phyloP scores from a whole-genome alignment of 1,140 invertebrate genomes.

The Teleogryllus occipitalis region DNA sequence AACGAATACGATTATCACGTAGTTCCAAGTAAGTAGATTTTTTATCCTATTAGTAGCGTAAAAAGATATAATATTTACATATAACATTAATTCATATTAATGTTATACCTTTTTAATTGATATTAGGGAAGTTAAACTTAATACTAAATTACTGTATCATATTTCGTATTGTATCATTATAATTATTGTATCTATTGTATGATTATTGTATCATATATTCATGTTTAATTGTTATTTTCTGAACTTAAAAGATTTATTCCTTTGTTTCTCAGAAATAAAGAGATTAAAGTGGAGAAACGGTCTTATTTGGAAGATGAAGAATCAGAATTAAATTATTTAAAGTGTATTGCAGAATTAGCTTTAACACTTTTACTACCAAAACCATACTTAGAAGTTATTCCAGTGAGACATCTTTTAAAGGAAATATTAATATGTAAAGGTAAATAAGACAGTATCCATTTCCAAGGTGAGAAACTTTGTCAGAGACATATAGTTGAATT shows the following conservation, averaged over 20 bases:
- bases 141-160: too few relatives aligned
- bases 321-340: slow-evolving; percentile 69
- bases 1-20: slow-evolving; percentile 69
- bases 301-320: slow-evolving; percentile 63
- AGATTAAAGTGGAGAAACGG: slow-evolving; percentile 43
- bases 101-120: too few relatives aligned
- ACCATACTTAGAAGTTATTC: slow-evolving; percentile 61
- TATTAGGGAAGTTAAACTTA: too few relatives aligned
- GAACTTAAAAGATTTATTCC: too few relatives aligned
- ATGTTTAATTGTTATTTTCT: too few relatives aligned
- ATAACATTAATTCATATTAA: too few relatives aligned
- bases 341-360: slow-evolving; percentile 71
- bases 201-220: too few relatives aligned
- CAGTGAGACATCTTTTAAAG: slow-evolving; percentile 66
- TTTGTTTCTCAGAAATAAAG: neutral
- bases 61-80: too few relatives aligned
- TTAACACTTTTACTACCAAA: slow-evolving; percentile 71
- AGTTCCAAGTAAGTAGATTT: slow-evolving; percentile 54
- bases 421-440: slow-evolving; percentile 78
- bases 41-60: too few relatives aligned
- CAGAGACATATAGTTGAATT: too few relatives aligned
- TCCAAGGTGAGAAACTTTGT: neutral
- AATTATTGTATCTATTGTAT: too few relatives aligned
- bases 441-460: slow-evolving; percentile 30
- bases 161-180: too few relatives aligned